Conservation (phyloP, 2,113 vertebrate genomes). For the Hippolais icterina region DNA sequence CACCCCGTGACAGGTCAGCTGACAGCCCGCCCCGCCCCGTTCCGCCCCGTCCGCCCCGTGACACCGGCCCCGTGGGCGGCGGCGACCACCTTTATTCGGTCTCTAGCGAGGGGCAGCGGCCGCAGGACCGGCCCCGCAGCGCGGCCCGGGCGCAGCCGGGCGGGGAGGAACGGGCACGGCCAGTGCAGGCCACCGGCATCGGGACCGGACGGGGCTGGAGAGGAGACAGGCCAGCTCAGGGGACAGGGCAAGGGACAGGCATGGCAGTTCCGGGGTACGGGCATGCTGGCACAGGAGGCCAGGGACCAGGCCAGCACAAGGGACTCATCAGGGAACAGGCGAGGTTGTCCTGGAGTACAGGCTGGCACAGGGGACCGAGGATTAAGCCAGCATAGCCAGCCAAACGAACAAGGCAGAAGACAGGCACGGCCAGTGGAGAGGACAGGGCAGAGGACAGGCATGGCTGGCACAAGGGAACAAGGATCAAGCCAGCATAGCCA, state of each 20-base stretch:
- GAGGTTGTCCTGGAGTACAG: background rate
- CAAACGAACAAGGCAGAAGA: background rate
- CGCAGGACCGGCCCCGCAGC: background rate
- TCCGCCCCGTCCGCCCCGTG: background rate
- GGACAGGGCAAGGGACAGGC: background rate
- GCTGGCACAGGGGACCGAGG: background rate
- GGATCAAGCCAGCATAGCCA: background rate
- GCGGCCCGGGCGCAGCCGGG: background rate
- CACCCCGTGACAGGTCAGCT: background rate
- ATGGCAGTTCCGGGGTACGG: background rate
- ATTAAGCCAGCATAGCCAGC: background rate
- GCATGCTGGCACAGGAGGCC: background rate
- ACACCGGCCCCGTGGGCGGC: background rate
- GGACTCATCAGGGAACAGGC: background rate
- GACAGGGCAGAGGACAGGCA: background rate
- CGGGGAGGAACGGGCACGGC: background rate
- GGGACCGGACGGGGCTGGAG: background rate
- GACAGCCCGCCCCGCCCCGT: background rate
- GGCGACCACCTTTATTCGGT: conserved; percentile 5
- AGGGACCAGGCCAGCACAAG: background rate
- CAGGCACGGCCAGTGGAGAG: background rate
- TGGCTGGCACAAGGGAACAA: background rate
- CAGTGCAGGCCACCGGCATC: background rate
- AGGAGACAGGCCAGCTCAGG: background rate
- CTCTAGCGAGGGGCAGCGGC: background rate